These are phyloP conservation scores for Zhuqinia jingwanae DNA, from an alignment of 2,888 invertebrate species.

Conservation along the genomic window DNA sequence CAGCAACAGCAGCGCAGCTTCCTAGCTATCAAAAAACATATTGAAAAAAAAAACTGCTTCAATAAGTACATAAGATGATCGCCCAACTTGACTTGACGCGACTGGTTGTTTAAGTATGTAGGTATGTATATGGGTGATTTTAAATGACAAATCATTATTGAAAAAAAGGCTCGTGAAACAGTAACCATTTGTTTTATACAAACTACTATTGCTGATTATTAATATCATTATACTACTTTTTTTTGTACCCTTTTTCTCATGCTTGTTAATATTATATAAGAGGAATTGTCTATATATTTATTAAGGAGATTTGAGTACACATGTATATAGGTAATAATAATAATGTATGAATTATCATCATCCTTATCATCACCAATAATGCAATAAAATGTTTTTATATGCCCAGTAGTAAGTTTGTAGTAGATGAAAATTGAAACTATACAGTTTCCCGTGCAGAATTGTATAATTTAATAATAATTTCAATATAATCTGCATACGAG, in stretches of 20 bases:
- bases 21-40: constrained; percentile 50
- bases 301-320: background rate
- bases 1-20: no score
- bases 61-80: no score
- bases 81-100: constrained; percentile 16
- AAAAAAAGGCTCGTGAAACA: background rate
- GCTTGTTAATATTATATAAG: no score
- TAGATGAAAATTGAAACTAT: no score
- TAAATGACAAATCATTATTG: constrained; percentile 59
- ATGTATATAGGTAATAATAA: background rate
- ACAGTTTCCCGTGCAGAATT: background rate
- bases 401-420: no score
- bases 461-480: background rate
- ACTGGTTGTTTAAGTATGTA: no score
- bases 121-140: constrained; percentile 8
- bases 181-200: background rate
- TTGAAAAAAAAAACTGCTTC: no score
- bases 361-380: no score
- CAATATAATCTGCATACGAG: background rate
- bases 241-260: background rate
- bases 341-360: no score
- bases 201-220: background rate
- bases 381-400: no score
- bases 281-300: no score
- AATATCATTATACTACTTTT: background rate